These are phyloP conservation scores for Cyclophora albipunctata DNA, from an alignment of 2,888 invertebrate species.

Conservation along the genomic window DNA sequence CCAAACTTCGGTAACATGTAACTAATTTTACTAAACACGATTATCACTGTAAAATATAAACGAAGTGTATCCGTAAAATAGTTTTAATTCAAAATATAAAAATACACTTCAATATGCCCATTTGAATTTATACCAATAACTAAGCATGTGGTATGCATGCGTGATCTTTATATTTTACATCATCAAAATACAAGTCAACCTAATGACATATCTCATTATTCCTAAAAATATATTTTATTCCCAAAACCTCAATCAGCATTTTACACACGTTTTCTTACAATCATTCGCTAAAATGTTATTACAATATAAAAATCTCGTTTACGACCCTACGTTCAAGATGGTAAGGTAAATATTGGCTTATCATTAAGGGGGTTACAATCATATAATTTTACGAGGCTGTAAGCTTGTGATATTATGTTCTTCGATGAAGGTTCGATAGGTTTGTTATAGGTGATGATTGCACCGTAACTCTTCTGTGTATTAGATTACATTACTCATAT, in stretches of 20 bases:
- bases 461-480: not conserved
- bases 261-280: constrained; percentile 2
- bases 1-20: no score
- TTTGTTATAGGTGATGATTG: constrained; percentile 6
- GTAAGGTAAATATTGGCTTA: constrained; percentile 23
- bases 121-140: no score
- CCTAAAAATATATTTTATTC: no score
- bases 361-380: constrained; percentile 16
- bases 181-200: no score
- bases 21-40: no score
- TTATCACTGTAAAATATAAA: no score
- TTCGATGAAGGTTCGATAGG: constrained; percentile 23
- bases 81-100: no score
- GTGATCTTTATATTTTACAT: no score
- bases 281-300: constrained; percentile 7
- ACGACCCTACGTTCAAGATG: constrained; percentile 14
- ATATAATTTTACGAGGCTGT: constrained; percentile 30
- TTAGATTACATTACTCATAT: constrained; percentile 1
- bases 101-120: no score
- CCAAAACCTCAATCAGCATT: constrained; percentile 3
- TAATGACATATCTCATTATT: no score
- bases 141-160: no score
- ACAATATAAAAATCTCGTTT: constrained; percentile 18
- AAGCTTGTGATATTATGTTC: constrained; percentile 26
- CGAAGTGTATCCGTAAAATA: no score